Conservation (phyloP, 2,113 vertebrate genomes). For the Toxotes chatareus region DNA sequence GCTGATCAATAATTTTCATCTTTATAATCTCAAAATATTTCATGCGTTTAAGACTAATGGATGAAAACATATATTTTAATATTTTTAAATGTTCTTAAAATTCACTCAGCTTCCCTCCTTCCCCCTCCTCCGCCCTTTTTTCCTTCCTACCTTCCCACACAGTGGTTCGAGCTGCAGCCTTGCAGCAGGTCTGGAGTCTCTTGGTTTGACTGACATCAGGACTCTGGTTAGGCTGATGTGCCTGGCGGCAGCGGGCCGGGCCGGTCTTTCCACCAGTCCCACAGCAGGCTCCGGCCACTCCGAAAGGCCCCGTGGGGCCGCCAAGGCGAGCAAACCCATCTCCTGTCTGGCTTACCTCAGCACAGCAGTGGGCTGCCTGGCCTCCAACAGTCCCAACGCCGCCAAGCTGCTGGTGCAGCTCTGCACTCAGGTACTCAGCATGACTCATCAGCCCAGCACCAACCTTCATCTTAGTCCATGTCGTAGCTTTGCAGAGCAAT, state of each 20-base stretch:
- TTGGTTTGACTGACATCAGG: constrained; percentile 96
- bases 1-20: no score
- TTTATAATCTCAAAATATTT: no score
- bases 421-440: constrained; percentile 91
- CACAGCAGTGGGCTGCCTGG: constrained; percentile 96
- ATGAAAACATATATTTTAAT: no score
- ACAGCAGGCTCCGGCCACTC: constrained; percentile 68
- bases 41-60: no score
- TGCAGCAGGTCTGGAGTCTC: constrained; percentile 96
- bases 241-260: constrained; percentile 94
- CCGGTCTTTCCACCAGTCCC: constrained; percentile 93
- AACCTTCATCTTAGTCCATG: not conserved
- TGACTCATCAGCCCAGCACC: not conserved
- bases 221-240: constrained; percentile 97
- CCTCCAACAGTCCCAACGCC: constrained; percentile 94
- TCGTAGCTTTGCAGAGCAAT: not conserved
- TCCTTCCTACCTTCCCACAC: not conserved
- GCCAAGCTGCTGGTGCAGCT: constrained; percentile 96
- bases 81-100: no score
- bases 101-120: no score
- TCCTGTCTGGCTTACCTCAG: constrained; percentile 97
- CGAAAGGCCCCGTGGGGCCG: constrained; percentile 89
- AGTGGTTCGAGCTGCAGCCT: constrained; percentile 98
- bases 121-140: no score
- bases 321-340: constrained; percentile 94